Evolutionary conservation across 2,113 vertebrate genomes (phyloP).

Genomic region (Alosa alosa): DNA sequence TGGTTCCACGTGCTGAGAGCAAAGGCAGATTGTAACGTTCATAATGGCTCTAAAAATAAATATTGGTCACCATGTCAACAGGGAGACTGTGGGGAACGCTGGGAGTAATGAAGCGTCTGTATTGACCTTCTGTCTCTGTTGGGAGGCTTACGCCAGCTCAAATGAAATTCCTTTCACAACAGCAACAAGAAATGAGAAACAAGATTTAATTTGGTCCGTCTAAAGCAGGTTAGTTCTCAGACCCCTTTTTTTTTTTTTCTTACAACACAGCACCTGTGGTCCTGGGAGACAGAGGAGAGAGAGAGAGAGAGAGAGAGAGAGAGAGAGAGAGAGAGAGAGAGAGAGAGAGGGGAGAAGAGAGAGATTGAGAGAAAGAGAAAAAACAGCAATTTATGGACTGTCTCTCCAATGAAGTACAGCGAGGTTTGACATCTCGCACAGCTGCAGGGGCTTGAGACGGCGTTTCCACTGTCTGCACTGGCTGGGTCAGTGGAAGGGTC

Average conservation of each 20-base stretch:
- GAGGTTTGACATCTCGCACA: background rate
- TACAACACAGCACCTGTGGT: background rate
- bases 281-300: background rate
- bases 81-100: background rate
- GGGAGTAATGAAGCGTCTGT: background rate
- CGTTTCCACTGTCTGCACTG: background rate
- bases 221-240: background rate
- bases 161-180: background rate
- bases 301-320: background rate
- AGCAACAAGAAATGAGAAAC: background rate
- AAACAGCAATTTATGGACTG: background rate
- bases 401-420: background rate
- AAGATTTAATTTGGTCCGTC: background rate
- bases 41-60: constrained; percentile 18
- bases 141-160: background rate
- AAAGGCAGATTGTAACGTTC: background rate
- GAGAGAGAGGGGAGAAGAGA: background rate
- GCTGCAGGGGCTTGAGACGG: background rate
- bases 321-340: background rate
- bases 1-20: background rate
- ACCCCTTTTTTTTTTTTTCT: background rate
- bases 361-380: background rate
- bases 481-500: background rate
- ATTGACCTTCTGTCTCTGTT: constrained; percentile 4
- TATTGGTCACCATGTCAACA: constrained; percentile 1